Conservation (phyloP, 2,113 vertebrate species). For the Acrocephalus arundinaceus region DNA sequence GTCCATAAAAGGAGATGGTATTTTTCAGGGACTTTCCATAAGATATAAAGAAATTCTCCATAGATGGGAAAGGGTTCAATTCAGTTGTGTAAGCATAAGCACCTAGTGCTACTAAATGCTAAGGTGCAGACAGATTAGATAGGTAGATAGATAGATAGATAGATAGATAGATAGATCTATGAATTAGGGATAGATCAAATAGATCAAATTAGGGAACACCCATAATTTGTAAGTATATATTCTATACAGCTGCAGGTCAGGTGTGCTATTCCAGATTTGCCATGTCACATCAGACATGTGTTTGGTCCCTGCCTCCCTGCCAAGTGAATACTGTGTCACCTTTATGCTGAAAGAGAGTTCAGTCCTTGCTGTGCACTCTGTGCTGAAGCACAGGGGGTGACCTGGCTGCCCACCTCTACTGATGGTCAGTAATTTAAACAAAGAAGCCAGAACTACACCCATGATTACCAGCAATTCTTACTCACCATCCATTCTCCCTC, state of each 20-base stretch:
- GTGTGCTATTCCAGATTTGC: neutral
- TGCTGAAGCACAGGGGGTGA: neutral
- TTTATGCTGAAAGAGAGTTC: neutral
- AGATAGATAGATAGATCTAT: no score
- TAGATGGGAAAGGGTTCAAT: neutral
- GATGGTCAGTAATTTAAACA: neutral
- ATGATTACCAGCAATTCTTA: neutral
- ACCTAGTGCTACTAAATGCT: neutral
- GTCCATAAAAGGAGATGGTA: neutral
- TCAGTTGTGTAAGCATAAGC: neutral
- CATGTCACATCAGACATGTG: fast-evolving
- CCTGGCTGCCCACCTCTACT: neutral
- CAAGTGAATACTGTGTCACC: neutral
- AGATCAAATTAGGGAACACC: neutral
- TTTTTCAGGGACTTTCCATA: neutral
- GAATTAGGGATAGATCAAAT: no score
- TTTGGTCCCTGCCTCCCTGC: neutral
- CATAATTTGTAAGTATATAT: neutral
- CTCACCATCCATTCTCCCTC: neutral
- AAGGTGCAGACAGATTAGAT: neutral
- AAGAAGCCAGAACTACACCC: neutral
- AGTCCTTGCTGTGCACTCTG: neutral
- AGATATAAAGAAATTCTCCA: neutral
- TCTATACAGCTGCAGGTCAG: neutral
- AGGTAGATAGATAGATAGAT: neutral